Conservation (phyloP, 2,113 vertebrate genomes). For the Tupaia tana region DNA sequence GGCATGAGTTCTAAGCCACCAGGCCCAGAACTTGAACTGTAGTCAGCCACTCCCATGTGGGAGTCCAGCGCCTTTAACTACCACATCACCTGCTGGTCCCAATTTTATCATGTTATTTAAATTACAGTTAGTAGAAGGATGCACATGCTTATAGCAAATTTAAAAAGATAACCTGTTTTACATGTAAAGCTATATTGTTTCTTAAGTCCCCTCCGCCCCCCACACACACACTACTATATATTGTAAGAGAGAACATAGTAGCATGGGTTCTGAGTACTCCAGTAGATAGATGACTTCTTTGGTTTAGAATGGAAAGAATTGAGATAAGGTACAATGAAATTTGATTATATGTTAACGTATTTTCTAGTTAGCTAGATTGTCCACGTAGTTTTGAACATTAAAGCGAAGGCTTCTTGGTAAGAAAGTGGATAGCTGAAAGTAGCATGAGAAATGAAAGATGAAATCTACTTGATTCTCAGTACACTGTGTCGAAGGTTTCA, state of each 20-base stretch:
- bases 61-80: too few relatives aligned
- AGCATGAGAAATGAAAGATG: neutral
- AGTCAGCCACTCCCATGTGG: too few relatives aligned
- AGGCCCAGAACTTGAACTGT: too few relatives aligned
- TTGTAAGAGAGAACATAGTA: neutral
- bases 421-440: neutral
- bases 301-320: slow-evolving; percentile 7
- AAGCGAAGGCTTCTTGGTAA: neutral
- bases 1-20: too few relatives aligned
- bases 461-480: neutral
- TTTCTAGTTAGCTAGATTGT: slow-evolving; percentile 19
- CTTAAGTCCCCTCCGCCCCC: neutral
- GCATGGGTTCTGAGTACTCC: neutral
- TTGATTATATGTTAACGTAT: neutral
- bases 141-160: neutral
- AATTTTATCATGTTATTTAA: neutral
- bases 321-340: neutral
- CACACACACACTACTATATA: neutral
- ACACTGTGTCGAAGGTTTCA: neutral
- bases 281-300: neutral
- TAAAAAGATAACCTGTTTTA: neutral
- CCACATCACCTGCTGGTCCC: too few relatives aligned
- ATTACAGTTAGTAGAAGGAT: neutral
- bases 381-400: neutral
- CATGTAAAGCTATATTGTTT: neutral